These are phyloP conservation scores for Microplitis mediator DNA, from an alignment of 1,140 invertebrate species.

Conservation along the genomic window DNA sequence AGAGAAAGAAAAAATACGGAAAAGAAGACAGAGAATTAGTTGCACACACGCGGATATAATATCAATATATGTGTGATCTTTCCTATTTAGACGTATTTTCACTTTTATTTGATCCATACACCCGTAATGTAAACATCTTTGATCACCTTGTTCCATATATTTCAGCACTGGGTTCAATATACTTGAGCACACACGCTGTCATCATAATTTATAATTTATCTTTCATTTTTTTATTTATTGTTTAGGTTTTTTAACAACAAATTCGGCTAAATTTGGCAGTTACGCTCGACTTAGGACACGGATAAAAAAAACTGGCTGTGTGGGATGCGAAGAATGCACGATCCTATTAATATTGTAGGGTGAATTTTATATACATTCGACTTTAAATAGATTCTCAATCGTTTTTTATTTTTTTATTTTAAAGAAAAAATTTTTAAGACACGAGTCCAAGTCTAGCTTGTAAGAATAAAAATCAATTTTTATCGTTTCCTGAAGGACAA, in stretches of 20 bases:
- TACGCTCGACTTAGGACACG: neutral
- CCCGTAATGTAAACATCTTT: slow-evolving; percentile 11
- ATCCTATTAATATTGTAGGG: neutral
- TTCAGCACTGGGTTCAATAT: slow-evolving; percentile 6
- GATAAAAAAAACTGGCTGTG: neutral
- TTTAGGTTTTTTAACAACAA: neutral
- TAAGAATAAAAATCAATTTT: too few species aligned
- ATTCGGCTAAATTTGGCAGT: too few species aligned
- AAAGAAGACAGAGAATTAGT: neutral
- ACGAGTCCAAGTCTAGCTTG: too few species aligned
- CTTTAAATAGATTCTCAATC: neutral
- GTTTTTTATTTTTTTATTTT: too few species aligned
- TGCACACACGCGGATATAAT: neutral
- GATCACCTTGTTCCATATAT: neutral
- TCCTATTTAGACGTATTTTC: slow-evolving; percentile 9
- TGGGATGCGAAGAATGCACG: neutral
- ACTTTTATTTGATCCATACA: neutral
- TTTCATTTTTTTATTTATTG: neutral
- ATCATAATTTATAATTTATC: neutral
- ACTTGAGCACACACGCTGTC: neutral
- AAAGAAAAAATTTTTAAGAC: too few species aligned
- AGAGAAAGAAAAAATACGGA: slow-evolving; percentile 2
- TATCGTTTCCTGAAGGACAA: too few species aligned
- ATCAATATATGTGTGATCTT: neutral
- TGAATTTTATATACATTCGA: neutral